Evolutionary conservation across 2,888 invertebrate genomes (phyloP), one percentile per base, ranked within the genome.

Genomic region (Drosophila nigricruria): DNA sequence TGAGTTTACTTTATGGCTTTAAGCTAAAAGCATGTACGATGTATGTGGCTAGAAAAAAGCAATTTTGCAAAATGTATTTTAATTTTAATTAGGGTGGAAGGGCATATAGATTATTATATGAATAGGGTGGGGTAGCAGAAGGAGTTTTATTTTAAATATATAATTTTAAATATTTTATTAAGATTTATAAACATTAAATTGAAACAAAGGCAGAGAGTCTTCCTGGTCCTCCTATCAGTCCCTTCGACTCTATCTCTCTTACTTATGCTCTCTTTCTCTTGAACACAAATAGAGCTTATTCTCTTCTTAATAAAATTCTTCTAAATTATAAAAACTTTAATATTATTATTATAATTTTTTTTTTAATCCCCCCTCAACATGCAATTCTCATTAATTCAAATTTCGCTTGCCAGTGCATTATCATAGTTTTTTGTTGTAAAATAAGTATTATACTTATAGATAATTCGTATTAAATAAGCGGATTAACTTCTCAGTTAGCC

Each of bases 1-100:
- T 72, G n/a, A n/a, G 73, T 69, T 60, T 53, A 40, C 40, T 56
- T 38, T 59, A 18, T 32, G 52, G 49, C 58, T 68, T 56, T 25
- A 54, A 53, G 57, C 36, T 34, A 20, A 32, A 18, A 18, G 20
- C n/a, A 25, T 25, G 18, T 23, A 42, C 9, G 25, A 14, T 25
- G 6, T 34, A 14, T 23, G 18, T 6, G 5, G 4, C 34, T 49
- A 12, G 18, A 3, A 49, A 49, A 30, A 49, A 16, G 5, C 12
- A 18, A 47, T 30, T 27, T 27, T 12, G 12, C 12, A 30, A 27
- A 18, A 47, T 18, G 27, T 27, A 27, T 27, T 47, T 47, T 3
- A 23, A 47, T 27, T 47, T 27, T 12, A 47, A 47, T 27, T 47
- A 27, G 5, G 9, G 4, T 9, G 16, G 1, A 43, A 43, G 0